These are phyloP conservation scores for Melanophora roralis DNA, from an alignment of 2,888 invertebrate genomes.

Conservation along the genomic window DNA sequence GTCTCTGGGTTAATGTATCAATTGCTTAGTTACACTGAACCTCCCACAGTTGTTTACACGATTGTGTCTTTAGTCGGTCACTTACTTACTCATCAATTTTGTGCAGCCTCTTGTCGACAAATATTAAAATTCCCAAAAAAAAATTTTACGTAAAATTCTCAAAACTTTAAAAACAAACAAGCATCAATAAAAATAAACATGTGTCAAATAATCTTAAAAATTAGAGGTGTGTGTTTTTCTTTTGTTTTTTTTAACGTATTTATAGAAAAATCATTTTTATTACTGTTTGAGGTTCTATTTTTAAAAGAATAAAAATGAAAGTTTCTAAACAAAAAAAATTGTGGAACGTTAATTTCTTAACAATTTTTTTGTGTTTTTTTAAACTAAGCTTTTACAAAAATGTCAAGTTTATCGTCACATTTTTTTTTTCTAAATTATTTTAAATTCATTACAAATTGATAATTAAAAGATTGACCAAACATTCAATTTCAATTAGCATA, in stretches of 20 bases:
- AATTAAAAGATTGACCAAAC: conserved; percentile 20
- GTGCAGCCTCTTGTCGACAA: conserved; percentile 33
- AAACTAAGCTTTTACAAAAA: not conserved
- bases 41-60: not conserved
- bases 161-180: not conserved
- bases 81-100: conserved; percentile 9
- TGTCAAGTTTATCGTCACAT: conserved; percentile 32
- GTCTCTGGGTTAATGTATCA: not conserved
- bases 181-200: not conserved
- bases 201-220: not conserved
- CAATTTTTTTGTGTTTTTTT: too few species aligned
- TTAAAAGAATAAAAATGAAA: too few species aligned
- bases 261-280: too few species aligned
- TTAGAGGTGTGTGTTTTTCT: not conserved
- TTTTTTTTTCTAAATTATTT: not conserved
- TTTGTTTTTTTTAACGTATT: not conserved
- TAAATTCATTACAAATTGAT: conserved; percentile 42
- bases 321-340: too few species aligned
- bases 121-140: not conserved
- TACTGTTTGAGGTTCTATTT: not conserved
- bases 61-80: not conserved
- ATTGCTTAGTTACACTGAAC: conserved; percentile 8
- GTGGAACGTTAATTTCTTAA: too few species aligned
- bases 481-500: conserved; percentile 33
- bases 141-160: not conserved